Evolutionary conservation across 2,797 vertebrate species (phyloP), one percentile per base, ranked within the genome.

Genomic region (Pangasius mekongensis): DNA sequence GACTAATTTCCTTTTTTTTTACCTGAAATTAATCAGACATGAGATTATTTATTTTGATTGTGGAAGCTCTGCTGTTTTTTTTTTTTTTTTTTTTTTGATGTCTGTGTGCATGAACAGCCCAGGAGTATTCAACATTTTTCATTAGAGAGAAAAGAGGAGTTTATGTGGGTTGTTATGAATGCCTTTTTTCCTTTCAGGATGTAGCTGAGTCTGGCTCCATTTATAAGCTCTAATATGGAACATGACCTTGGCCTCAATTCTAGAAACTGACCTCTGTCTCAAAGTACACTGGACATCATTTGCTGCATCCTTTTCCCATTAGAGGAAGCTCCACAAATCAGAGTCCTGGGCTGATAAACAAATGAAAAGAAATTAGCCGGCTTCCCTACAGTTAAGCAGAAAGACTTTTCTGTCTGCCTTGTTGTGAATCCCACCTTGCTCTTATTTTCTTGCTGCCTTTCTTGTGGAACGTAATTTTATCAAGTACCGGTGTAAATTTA

Each of bases 221-320:
- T 76, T 84, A 82, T 89, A 86, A 71, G 10, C 5, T 49, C 49
- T 86, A 77, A 89, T 84, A 91, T 89, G 88, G 90, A 86, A 91
- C 77, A 74, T 89, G 88, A 91, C 91, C 88, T 87, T 88, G 85
- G 92, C 91, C 86, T 91, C 69, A 78, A 47, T 90, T 93, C 88
- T 90, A 88, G 58, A 84, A 88, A 56, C 6, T 92, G 91, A 93
- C 91, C 90, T 89, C 74, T 60, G 24, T 49, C 54, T 88, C 49
- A 84, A 18, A 43, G 39, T 43, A 73, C 85, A 49, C 91, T 88
- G 88, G 89, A 92, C 88, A 89, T 91, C 93, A 89, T 93, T 90
- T 66, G 71, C 87, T 89, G 92, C 91, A 94, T 95, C 92, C 93
- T 92, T 80, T 92, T 92, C 90, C 91, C 85, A 90, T 92, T 87